Evolutionary conservation across 1,140 invertebrate species (phyloP), one percentile per base, ranked within the genome.

Genomic region (Lerema accius): DNA sequence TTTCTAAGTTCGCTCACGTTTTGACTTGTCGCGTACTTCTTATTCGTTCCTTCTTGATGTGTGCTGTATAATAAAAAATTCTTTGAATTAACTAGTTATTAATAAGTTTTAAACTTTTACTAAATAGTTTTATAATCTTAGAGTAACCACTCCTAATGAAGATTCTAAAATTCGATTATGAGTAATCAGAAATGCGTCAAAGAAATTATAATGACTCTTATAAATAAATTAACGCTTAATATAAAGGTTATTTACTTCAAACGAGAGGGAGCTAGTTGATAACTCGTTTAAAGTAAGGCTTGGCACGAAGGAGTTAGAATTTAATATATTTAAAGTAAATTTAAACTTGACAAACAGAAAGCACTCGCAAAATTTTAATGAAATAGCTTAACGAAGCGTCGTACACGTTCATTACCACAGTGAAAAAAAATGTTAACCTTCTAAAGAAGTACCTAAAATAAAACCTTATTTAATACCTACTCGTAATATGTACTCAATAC

Each of bases 1-100:
- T 39, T 76, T 76, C 66, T 39, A 23, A 23, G 2, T 23, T 23
- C 19, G 5, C 19, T 23, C 19, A 23, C 19, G 19, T 23, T 45
- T 39, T 3, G 49, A 61, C 43, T 19, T 61, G 45, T 49, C 45
- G 35, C 43, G 15, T 61, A 28, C 43, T 11, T 58, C 48, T 61
- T 61, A 40, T 49, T 61, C 11, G 32, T n/a, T 58, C 6, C 32
- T 45, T 58, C 19, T 43, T 39, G 53, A 14, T 42, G 16, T 7
- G 45, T 43, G 32, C 45, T 48, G 23, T 17, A 48, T 19, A 23
- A 11, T 15, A 48, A 23, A 48, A 48, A 48, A n/a, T n/a, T n/a
- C n/a, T n/a, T n/a, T n/a, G n/a, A n/a, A n/a, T n/a, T n/a, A n/a
- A n/a, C n/a, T n/a, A n/a, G n/a, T n/a, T n/a, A n/a, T n/a, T n/a